Conservation (phyloP, 1,140 invertebrate genomes). For the Drosophila ficusphila region DNA sequence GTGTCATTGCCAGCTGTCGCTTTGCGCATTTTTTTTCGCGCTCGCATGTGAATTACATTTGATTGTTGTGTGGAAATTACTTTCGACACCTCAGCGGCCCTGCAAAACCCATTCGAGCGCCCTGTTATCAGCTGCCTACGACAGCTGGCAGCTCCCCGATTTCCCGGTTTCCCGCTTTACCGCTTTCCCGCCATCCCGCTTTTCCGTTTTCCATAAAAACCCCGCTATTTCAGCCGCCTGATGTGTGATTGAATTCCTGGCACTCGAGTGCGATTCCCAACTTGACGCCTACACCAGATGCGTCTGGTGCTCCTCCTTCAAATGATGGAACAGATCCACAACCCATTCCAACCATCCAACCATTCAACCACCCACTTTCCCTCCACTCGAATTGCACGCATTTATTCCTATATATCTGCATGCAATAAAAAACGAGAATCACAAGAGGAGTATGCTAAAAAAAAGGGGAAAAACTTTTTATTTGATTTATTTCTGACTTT, state of each 20-base stretch:
- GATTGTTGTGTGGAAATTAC: constrained; percentile 70
- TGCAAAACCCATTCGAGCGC: not conserved
- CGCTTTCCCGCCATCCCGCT: too few relatives aligned
- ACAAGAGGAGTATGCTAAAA: constrained; percentile 8
- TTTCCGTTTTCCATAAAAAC: constrained; percentile 5
- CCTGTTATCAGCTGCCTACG: constrained; percentile 47
- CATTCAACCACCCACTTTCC: not conserved
- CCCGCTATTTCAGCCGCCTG: constrained; percentile 44
- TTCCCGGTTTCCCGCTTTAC: too few relatives aligned
- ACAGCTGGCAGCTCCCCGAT: constrained; percentile 31
- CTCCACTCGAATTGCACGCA: constrained; percentile 31
- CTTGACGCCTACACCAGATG: constrained; percentile 44
- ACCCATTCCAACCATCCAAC: not conserved
- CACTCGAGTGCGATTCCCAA: constrained; percentile 43
- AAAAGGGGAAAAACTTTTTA: constrained; percentile 45
- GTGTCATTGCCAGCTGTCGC: constrained; percentile 59
- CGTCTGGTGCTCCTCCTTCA: constrained; percentile 16
- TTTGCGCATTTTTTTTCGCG: constrained; percentile 49
- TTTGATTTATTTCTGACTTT: constrained; percentile 48
- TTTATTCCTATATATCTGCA: constrained; percentile 14
- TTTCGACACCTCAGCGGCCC: constrained; percentile 46
- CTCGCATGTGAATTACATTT: constrained; percentile 66
- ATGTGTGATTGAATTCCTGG: constrained; percentile 78
- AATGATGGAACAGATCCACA: constrained; percentile 12
- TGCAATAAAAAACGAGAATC: constrained; percentile 21